Base-by-base conservation (phyloP, 2,797 vertebrate species). In the Peromyscus aztecus region DNA sequence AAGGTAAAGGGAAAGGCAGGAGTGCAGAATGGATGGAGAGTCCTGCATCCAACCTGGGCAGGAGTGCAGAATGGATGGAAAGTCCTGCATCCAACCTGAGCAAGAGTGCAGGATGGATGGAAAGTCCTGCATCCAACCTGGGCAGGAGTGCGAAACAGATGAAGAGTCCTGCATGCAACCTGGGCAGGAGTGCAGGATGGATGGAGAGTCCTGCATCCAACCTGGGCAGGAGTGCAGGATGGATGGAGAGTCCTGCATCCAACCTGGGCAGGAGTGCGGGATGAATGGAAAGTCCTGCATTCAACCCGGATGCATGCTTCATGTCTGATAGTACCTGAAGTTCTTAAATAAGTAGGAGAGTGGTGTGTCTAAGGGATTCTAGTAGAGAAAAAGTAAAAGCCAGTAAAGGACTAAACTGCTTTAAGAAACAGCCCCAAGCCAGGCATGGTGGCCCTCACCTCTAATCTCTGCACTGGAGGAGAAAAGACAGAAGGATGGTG, bases 321-420 rank as follows among this genome's bases (percentile, higher is more conserved):
- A 8, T 46, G 76, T 29, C 14, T 77, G 4, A 21, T 57, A 86
- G 34, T 37, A 43, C 14, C n/a, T 24, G 31, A 84, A 57, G 23
- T 40, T 93, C 14, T 75, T 52, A 63, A 89, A 83, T 57, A 87
- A 83, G 89, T 63, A 93, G 43, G 57, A 37, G 82, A 31, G 37
- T 49, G 27, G 8, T 73, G 3, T 61, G 34, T 57, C 11, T 40
- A 63, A 88, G 1, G 34, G 67, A 86, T 8, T 85, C 1, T 37
- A 85, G 27, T 16, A 89, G 57, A 76, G 5, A 21, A 13, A 92
- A 52, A 94, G 16, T n/a, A 55, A 84, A 78, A 10, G 59, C 49
- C 29, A 49, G 27, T 31, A 73, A 75, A 85, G 40, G 1, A 83
- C 27, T 52, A 52, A 61, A 71, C 7, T 71, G 27, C 13, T 88